phyloP scores from a whole-genome alignment of 2,797 vertebrate species.

The Prionace glauca region DNA sequence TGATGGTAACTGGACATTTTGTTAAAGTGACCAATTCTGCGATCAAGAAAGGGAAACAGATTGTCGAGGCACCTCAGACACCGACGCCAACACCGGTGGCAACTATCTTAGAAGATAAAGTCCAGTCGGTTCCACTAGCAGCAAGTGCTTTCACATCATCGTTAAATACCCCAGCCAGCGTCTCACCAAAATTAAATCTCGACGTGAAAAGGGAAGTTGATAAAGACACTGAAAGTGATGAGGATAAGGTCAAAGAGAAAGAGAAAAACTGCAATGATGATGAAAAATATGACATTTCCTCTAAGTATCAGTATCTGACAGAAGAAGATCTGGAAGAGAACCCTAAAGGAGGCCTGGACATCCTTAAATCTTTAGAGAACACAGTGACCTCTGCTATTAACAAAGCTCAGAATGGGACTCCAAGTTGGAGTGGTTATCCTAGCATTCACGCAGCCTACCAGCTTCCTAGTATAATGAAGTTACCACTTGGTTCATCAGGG shows the following conservation, averaged over 20 bases:
- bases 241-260: constrained; percentile 77
- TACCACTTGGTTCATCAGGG: constrained; percentile 81
- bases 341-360: constrained; percentile 92
- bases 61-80: constrained; percentile 71
- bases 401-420: constrained; percentile 96
- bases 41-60: constrained; percentile 95
- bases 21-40: constrained; percentile 98
- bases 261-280: constrained; percentile 77
- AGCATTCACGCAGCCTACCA: constrained; percentile 99
- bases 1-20: constrained; percentile 99
- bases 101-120: constrained; percentile 74
- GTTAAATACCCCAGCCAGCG: constrained; percentile 69
- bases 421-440: constrained; percentile 96
- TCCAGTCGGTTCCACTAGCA: constrained; percentile 92
- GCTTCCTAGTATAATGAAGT: constrained; percentile 96
- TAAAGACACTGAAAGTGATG: constrained; percentile 73
- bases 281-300: constrained; percentile 89
- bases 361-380: constrained; percentile 95
- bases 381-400: constrained; percentile 96
- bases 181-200: constrained; percentile 72
- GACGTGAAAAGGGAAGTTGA: constrained; percentile 92
- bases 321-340: constrained; percentile 95
- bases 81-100: constrained; percentile 55
- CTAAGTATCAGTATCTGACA: constrained; percentile 92
- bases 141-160: constrained; percentile 91